These are phyloP conservation scores for Paratilapia polleni DNA, from an alignment of 2,113 vertebrate species.

Conservation along the genomic window DNA sequence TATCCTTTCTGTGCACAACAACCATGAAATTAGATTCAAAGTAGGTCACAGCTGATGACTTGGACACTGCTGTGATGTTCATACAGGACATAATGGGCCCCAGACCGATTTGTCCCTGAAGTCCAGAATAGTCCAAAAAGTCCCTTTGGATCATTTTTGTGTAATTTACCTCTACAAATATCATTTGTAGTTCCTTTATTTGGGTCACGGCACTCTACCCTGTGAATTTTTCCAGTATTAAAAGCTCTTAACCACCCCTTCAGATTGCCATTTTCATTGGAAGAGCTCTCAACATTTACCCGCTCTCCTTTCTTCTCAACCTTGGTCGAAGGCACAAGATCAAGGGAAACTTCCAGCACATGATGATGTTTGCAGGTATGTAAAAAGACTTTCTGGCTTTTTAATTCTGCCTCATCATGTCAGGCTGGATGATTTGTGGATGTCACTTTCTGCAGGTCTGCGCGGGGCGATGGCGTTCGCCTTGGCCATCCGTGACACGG, in stretches of 20 bases:
- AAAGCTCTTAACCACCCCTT: slow-evolving; percentile 78
- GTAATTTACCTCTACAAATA: neutral
- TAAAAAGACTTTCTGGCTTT: neutral
- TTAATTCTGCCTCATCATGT: neutral
- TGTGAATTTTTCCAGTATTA: neutral
- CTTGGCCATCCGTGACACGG: slow-evolving; percentile 94
- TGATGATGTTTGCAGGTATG: slow-evolving; percentile 99
- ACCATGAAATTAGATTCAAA: neutral
- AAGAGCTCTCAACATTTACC: slow-evolving; percentile 94
- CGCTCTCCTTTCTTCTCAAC: slow-evolving; percentile 95
- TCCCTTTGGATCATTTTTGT: neutral
- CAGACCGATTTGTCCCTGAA: neutral
- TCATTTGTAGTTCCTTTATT: no score
- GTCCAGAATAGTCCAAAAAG: no score
- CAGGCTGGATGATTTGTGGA: neutral
- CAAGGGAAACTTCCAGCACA: slow-evolving; percentile 95
- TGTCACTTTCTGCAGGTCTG: slow-evolving; percentile 80
- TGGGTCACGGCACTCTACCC: no score
- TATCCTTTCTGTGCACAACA: slow-evolving; percentile 84
- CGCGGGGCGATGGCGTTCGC: slow-evolving; percentile 98
- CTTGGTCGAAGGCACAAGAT: slow-evolving; percentile 96
- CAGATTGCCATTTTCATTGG: slow-evolving; percentile 94
- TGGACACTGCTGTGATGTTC: neutral
- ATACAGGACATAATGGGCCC: neutral
- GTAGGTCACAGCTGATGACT: neutral